Evolutionary conservation across 2,797 vertebrate genomes (phyloP).

Genomic region (Neosalanx taihuensis): DNA sequence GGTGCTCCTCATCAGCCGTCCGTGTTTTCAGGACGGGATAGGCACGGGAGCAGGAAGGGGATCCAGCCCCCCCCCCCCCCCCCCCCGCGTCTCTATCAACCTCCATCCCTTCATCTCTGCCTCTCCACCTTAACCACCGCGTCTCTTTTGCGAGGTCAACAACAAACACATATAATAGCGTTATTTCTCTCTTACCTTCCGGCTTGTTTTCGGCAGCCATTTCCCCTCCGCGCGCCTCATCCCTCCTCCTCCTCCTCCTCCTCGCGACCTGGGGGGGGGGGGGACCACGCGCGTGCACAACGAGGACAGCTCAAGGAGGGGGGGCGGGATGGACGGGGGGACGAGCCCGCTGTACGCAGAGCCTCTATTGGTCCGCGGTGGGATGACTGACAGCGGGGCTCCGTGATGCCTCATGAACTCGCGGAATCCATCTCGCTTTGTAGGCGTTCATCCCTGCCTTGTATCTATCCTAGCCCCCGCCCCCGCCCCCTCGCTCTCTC

Average conservation of each 20-base stretch:
- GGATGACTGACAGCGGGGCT: conserved; percentile 63
- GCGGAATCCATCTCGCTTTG: conserved; percentile 53
- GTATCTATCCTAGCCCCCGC: conserved; percentile 34
- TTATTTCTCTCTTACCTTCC: conserved; percentile 88
- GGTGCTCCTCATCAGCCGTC: conserved; percentile 67
- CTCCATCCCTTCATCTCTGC: conserved; percentile 44
- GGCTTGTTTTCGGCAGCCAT: conserved; percentile 98
- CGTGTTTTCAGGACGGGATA: conserved; percentile 68
- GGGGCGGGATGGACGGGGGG: conserved; percentile 65
- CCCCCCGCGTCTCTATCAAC: conserved; percentile 31
- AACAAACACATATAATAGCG: conserved; percentile 60
- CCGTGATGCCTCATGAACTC: conserved; percentile 56
- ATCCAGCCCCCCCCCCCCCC: conserved; percentile 35
- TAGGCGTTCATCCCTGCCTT: conserved; percentile 34
- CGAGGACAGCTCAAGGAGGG: conserved; percentile 81
- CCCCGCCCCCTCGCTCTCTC: background rate
- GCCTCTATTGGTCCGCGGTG: conserved; percentile 61
- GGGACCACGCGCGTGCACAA: conserved; percentile 82
- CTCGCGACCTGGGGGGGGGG: conserved; percentile 79
- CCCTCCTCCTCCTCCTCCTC: conserved; percentile 83
- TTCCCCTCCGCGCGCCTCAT: conserved; percentile 96
- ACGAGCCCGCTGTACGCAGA: conserved; percentile 66
- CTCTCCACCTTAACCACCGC: conserved; percentile 40
- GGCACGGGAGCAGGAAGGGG: conserved; percentile 47
- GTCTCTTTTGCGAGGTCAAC: conserved; percentile 30